These are phyloP conservation scores for Aleadryas rufinucha DNA, from an alignment of 2,113 vertebrate species.

Conservation along the genomic window DNA sequence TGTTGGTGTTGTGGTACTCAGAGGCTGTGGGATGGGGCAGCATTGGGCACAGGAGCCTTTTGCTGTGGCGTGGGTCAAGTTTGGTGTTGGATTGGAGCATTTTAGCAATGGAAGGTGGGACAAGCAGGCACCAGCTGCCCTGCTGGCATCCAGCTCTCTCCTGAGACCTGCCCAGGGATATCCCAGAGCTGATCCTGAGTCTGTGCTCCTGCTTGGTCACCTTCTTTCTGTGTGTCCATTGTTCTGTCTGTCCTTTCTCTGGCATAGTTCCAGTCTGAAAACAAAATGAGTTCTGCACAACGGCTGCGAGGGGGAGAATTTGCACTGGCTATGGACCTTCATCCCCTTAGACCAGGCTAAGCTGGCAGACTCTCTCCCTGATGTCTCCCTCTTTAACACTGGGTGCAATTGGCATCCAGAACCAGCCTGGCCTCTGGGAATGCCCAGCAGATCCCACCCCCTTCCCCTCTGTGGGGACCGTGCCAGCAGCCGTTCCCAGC, in stretches of 20 bases:
- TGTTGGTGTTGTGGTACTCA: neutral
- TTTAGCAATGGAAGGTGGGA: neutral
- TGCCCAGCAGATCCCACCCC: neutral
- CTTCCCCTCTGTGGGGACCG: neutral
- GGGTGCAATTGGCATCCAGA: neutral
- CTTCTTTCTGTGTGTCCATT: neutral
- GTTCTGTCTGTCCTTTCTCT: neutral
- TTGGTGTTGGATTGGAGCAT: neutral
- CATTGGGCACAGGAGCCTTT: neutral
- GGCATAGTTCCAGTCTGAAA: neutral
- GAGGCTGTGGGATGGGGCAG: neutral
- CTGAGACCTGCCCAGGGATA: neutral
- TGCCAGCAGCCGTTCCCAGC: neutral
- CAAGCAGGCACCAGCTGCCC: rapidly evolving
- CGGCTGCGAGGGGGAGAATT: rapidly evolving
- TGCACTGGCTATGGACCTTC: neutral
- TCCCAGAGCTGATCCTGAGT: neutral
- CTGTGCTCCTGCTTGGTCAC: rapidly evolving
- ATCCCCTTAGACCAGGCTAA: neutral
- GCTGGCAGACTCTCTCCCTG: neutral
- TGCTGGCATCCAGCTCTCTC: neutral
- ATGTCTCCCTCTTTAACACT: neutral
- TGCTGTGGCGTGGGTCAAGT: neutral
- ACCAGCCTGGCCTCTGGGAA: neutral
- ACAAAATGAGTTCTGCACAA: neutral